phyloP scores from a whole-genome alignment of 2,113 vertebrate genomes.

The Sterna hirundo region DNA sequence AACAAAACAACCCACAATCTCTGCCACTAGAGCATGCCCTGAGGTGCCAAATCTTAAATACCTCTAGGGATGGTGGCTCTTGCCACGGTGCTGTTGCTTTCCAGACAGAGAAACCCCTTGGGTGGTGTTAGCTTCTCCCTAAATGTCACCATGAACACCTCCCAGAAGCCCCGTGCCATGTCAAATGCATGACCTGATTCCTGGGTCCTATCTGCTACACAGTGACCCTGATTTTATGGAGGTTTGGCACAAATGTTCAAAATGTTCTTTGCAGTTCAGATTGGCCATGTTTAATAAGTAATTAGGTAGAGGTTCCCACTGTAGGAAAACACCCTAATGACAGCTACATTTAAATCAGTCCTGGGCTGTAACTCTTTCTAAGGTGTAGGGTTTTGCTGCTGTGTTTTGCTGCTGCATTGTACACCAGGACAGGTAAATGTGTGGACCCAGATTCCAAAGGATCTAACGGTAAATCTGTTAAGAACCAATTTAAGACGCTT shows the following conservation, averaged over 20 bases:
- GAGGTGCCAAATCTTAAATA: too few relatives aligned
- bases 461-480: background rate
- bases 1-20: too few relatives aligned
- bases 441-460: background rate
- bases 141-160: background rate
- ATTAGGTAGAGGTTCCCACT: background rate
- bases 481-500: background rate
- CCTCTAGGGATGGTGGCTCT: background rate
- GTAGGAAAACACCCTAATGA: background rate
- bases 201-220: background rate
- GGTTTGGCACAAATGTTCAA: background rate
- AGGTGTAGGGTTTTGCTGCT: background rate
- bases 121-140: background rate
- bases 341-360: background rate
- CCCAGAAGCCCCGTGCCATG: background rate
- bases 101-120: background rate
- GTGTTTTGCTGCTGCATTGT: background rate
- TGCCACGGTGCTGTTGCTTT: background rate
- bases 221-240: background rate
- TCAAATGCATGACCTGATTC: background rate
- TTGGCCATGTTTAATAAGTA: background rate
- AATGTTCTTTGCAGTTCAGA: background rate
- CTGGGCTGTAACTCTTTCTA: background rate
- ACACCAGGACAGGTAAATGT: background rate
- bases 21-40: too few relatives aligned